Evolutionary conservation across 2,797 vertebrate genomes (phyloP), one percentile per base, ranked within the genome.

Genomic region (Eleutherodactylus coqui): DNA sequence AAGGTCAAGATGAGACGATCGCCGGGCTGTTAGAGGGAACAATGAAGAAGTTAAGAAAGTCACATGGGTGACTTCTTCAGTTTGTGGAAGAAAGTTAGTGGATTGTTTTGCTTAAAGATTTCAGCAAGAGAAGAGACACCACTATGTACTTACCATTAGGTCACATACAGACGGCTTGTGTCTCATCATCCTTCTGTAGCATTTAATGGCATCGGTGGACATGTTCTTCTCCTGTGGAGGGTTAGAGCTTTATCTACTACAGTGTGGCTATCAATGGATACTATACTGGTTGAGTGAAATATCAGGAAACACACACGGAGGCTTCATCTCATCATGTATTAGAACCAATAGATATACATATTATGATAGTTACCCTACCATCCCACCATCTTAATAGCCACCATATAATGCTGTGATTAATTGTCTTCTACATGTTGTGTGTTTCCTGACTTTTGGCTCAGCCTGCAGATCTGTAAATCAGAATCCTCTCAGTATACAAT

Each of bases 111-210:
- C 21, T 3, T 51, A 5, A 51, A 17, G 16, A 17, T 32, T 29
- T 62, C 5, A 49, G 11, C 14, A 19, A 32, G 58, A 58, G 8
- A 58, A 58, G n/a, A n/a, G 60, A 58, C 1, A 8, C 9, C 19
- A 5, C 7, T n/a, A 43, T 36, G 60, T 47, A 21, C 60, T 77
- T 13, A 84, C 83, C 83, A 24, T 21, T 14, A 84, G 73, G 24
- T 78, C 75, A 84, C 83, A 84, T 19, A 53, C 83, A 53, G 75
- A 84, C 2, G 75, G 75, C 75, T 84, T 78, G 32, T 69, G 60
- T 47, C 29, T 76, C 60, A 78, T 9, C 60, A 69, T 69, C 70
- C 62, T 70, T 19, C n/a, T 60, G 34, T 69, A 41, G 64, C 83
- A 78, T 24, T 51, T 69, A 1, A 53, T 69, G 27, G 43, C 75